Base-by-base conservation (phyloP, 2,797 vertebrate species). In the Melopsittacus undulatus region DNA sequence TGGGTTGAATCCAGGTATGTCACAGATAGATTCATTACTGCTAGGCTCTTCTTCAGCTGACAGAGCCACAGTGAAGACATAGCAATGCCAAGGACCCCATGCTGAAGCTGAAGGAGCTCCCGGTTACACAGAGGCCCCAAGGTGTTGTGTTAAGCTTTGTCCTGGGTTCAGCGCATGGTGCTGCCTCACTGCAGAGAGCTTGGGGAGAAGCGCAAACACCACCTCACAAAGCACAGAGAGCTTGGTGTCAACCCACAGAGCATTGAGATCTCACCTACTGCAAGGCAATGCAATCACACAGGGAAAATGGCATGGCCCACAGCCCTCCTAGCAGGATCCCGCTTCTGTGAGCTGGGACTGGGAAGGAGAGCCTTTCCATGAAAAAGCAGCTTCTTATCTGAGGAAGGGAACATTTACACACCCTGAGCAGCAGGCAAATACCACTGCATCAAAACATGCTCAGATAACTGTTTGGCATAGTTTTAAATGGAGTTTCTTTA, bases 1-100 rank as follows among this genome's bases (percentile, higher is more conserved):
- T 95, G 92, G 92, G 91, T 18, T 74, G 76, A 61, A 92, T 95
- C 92, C 91, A 96, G 92, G 38, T 46, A 77, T 12, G 34, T 77
- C 89, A 83, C 49, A 80, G 84, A 79, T 8, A 54, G 63, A 93
- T 96, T 93, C 51, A 77, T 77, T 83, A 46, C 62, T 63, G 46
- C 78, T 40, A 62, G 78, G 87, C 43, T 87, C 92, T 48, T 89
- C 94, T 32, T 64, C 84, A 93, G 59, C 64, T 93, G 8, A n/a
- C 10, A 40, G 42, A 70, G 76, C 73, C 66, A 20, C 0, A 0
- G 56, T 0, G 2, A 76, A 56, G 67, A 90, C 3, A 1, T 7
- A 54, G 56, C 12, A 52, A 38, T 15, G 86, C 57, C 77, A 34
- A 64, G 43, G 45, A 40, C 70, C 64, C 76, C 3, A 2, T 30